A percentile compares a stretch with the other conserved stretches of the same genome.
These are phyloP conservation scores for Gouania willdenowi DNA, from an alignment of 2,797 vertebrate species.

Conservation along the genomic window DNA sequence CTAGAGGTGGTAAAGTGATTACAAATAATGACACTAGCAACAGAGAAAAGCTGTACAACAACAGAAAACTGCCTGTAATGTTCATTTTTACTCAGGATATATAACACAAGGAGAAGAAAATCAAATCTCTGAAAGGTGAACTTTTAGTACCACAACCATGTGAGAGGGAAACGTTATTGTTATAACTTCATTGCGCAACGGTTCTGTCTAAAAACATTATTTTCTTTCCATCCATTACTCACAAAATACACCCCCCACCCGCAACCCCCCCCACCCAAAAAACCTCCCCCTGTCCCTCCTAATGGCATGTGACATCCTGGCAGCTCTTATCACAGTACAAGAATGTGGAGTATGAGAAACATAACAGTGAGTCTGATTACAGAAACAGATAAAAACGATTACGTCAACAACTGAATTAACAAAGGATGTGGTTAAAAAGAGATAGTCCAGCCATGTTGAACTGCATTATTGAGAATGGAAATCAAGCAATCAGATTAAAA, in stretches of 20 bases:
- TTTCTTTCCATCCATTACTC: background rate
- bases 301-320: conserved; percentile 28
- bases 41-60: background rate
- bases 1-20: conserved; percentile 1
- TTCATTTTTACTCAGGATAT: too few relatives aligned
- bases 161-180: background rate
- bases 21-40: background rate
- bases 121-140: background rate
- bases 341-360: conserved; percentile 58
- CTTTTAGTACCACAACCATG: conserved; percentile 15
- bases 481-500: too few relatives aligned
- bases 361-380: conserved; percentile 27
- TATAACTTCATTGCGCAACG: background rate
- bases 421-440: too few relatives aligned
- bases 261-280: too few relatives aligned
- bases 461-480: too few relatives aligned
- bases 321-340: conserved; percentile 44
- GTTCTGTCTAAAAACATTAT: background rate
- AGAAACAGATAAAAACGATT: conserved; percentile 19
- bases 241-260: background rate
- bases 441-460: too few relatives aligned
- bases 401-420: conserved; percentile 5
- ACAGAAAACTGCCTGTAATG: too few relatives aligned
- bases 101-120: too few relatives aligned
- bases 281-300: conserved; percentile 10